Conservation (phyloP, 2,797 vertebrate genomes). For the Champsocephalus esox region DNA sequence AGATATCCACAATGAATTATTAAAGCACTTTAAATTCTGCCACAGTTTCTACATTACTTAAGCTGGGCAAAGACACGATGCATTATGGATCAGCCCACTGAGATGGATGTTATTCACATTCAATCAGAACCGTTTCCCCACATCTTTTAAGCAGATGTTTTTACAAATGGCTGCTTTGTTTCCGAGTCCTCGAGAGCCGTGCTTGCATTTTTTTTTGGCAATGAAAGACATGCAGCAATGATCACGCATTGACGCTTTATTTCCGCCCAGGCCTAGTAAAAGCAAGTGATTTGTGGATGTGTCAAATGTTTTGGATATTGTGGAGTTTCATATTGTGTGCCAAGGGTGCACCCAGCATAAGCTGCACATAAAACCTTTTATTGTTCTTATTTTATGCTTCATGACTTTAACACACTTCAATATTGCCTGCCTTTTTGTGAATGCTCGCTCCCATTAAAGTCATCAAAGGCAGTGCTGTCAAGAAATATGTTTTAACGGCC, state of each 20-base stretch:
- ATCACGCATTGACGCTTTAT: constrained; percentile 63
- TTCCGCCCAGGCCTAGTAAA: constrained; percentile 53
- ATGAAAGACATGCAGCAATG: constrained; percentile 35
- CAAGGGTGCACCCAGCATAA: constrained; percentile 50
- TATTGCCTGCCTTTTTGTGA: constrained; percentile 28
- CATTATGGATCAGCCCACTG: constrained; percentile 71
- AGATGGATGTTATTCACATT: constrained; percentile 71
- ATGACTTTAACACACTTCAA: constrained; percentile 55
- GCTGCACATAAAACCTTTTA: constrained; percentile 54
- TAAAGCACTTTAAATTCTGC: constrained; percentile 71
- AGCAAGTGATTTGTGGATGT: constrained; percentile 57
- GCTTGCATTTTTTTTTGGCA: constrained; percentile 41
- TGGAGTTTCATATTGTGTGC: constrained; percentile 47
- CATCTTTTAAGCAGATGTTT: constrained; percentile 67
- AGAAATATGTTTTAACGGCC: constrained; percentile 31
- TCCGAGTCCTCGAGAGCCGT: constrained; percentile 20
- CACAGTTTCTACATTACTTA: constrained; percentile 72
- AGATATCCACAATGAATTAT: constrained; percentile 74
- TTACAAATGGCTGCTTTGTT: constrained; percentile 62
- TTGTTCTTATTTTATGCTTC: constrained; percentile 62
- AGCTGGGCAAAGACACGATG: constrained; percentile 66
- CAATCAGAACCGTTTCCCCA: constrained; percentile 52
- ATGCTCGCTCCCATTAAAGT: constrained; percentile 32
- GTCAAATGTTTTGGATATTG: constrained; percentile 64
- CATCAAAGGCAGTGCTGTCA: constrained; percentile 24